Evolutionary conservation across 92 coral and sea anemone genomes (phyloP), one percentile per base, ranked within the genome.

Genomic region (Plumapathes pennacea): DNA sequence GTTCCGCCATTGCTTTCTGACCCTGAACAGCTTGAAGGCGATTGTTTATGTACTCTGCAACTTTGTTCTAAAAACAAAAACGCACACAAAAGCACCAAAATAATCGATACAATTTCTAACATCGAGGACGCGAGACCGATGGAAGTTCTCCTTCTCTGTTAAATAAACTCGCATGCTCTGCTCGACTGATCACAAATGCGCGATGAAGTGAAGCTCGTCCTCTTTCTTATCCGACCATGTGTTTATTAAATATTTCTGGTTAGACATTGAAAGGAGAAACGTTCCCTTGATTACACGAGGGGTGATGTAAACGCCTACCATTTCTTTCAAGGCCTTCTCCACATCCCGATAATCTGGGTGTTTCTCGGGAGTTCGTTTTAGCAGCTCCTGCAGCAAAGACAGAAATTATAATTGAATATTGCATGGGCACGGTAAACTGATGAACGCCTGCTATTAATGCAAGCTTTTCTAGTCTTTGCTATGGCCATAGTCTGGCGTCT

Each of bases 11-110:
- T 22, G 96, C 96, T 62, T 83, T 84, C 50, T 76, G 79, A 5
- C 96, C 94, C 33, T 83, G 92, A 7, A 78, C 77, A 39, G 89
- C 88, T 58, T 92, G 96, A 10, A 88, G 77, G 41, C 81, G 94
- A 38, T 89, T 92, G 74, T 92, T 92, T 56, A 92, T 84, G 69
- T 76, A 92, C 21, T 80, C 90, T 19, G 98, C 98, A 0, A 80
- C 72, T 28, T 82, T 76, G 24, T 73, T 81, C 98, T 92, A 43
- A 2, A 37, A 25, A 26, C 43, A 46, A n/a, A 23, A 43, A 30
- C 10, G 22, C 4, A 47, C 11, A 13, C 13, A 43, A 24, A 36
- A 37, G 24, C 0, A 48, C 3, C 0, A 14, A 52, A 32, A 19
- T 20, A 26, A 27, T 7, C 1, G 26, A 14, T n/a, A n/a, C n/a